Base-by-base conservation (phyloP, 2,113 vertebrate species). In the Struthio camelus region DNA sequence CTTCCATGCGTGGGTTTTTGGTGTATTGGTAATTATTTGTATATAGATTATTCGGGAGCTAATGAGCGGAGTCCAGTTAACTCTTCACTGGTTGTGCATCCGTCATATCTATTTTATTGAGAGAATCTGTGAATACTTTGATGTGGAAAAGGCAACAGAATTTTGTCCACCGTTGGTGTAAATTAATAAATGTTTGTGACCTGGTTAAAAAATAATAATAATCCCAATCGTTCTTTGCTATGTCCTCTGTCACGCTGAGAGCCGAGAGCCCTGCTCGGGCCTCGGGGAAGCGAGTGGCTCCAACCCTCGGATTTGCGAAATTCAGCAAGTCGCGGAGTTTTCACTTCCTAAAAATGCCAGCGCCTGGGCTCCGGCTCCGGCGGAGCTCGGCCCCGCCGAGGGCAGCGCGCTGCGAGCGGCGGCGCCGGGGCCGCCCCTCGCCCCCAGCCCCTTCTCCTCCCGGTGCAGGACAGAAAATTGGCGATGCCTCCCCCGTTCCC, bases 111-210 rank as follows among this genome's bases (percentile, higher is more conserved):
- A 98, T 98, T 98, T 98, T 98, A 98, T 98, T 97, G 96, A 98
- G 97, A 97, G 97, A 98, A 98, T 98, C 97, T 99, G 98, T 99
- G 98, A 98, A 98, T 98, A 98, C 97, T 97, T 96, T 98, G 98
- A 98, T 97, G 99, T 99, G 97, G 98, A 98, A 98, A 98, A 97
- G 93, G 91, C 93, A 97, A 97, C 83, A 91, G 90, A 96, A 94
- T 97, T 97, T 98, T 99, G 98, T 99, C 97, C 98, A 97, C 89
- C 98, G 98, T 98, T 98, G 98, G 98, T 99, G 98, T 99, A 98
- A 99, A 98, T 98, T 98, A 99, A 99, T 99, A 99, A 99, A 99
- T 99, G 98, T 99, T 98, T 99, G 98, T 99, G 98, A 98, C 98
- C 97, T 98, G 97, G 94, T 98, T 97, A 97, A 83, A 86, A 94